Evolutionary conservation across 2,113 vertebrate species (phyloP).

Genomic region (Dipodomys ordii): DNA sequence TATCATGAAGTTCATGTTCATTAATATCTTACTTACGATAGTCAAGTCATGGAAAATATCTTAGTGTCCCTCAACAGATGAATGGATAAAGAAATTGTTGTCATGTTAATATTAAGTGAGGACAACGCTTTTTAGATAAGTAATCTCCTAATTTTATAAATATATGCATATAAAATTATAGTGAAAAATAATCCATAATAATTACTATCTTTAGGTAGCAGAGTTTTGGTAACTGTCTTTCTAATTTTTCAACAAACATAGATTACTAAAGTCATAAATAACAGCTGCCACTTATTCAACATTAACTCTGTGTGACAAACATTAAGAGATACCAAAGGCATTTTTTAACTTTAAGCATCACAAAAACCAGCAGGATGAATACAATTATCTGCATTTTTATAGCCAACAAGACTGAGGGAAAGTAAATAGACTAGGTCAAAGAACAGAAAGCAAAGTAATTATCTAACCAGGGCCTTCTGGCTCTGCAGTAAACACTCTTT

Average conservation of each 20-base stretch:
- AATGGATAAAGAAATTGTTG: not conserved
- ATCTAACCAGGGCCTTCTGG: not conserved
- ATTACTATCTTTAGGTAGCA: not conserved
- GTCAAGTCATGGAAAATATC: not conserved
- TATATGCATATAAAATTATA: constrained; percentile 25
- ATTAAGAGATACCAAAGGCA: not conserved
- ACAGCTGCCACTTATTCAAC: not conserved
- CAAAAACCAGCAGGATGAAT: constrained; percentile 30
- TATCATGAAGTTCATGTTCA: not conserved
- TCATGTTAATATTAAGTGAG: not conserved
- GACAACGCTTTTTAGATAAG: not conserved
- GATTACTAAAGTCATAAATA: constrained; percentile 33
- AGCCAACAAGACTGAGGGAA: not conserved
- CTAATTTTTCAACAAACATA: constrained; percentile 30
- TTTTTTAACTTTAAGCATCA: constrained; percentile 34
- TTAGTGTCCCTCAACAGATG: not conserved
- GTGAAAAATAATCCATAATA: not conserved
- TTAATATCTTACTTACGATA: not conserved
- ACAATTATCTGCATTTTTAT: not conserved
- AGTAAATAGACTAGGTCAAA: not conserved
- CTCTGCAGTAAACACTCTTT: not conserved
- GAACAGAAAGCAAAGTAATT: not conserved
- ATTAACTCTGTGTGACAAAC: not conserved
- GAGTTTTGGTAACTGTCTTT: not conserved
- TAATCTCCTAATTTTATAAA: constrained; percentile 49